Evolutionary conservation across 2,888 invertebrate species (phyloP), one percentile per base, ranked within the genome.

Genomic region (Hydrotaea diabolus): DNA sequence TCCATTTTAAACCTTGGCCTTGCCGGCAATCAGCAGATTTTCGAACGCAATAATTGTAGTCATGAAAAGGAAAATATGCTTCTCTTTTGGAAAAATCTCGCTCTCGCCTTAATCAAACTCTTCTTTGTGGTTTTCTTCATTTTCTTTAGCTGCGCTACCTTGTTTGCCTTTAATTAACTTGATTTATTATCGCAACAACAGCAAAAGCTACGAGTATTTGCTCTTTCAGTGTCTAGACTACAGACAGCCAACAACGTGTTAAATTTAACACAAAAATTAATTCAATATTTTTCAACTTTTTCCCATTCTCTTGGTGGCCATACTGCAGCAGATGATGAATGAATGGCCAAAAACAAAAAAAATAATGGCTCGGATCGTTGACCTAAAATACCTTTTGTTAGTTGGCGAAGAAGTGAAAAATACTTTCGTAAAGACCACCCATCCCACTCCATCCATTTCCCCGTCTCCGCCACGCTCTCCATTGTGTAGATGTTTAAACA

Each of bases 131-230:
- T 49, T 9, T 49, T 21, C 59, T 26, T 59, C n/a, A 2, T n/a
- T n/a, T n/a, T 15, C 49, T 49, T 39, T 15, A 23, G 3, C 13
- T 23, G 17, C 19, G 7, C 9, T 11, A 3, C 57, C 39, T 59
- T 46, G 62, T 62, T 62, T 46, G 69, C 11, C 9, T 69, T 69
- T 43, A 69, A 69, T 43, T 69, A 69, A 69, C 23, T 69, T 69
- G 69, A 69, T 69, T 69, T 69, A 69, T 69, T 69, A 69, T 69
- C 23, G 21, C 21, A 23, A 66, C 43, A 23, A 46, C 69, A 69
- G 1, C 69, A 8, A 49, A 2, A 49, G 15, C 43, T 13, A 46
- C 23, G 21, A 7, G 3, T 31, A 4, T 26, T 31, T n/a, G 26
- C 62, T 62, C 26, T 46, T 13, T 43, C 43, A 69, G 23, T 23